phyloP scores from a whole-genome alignment of 2,797 vertebrate genomes.

The Florisuga fusca region DNA sequence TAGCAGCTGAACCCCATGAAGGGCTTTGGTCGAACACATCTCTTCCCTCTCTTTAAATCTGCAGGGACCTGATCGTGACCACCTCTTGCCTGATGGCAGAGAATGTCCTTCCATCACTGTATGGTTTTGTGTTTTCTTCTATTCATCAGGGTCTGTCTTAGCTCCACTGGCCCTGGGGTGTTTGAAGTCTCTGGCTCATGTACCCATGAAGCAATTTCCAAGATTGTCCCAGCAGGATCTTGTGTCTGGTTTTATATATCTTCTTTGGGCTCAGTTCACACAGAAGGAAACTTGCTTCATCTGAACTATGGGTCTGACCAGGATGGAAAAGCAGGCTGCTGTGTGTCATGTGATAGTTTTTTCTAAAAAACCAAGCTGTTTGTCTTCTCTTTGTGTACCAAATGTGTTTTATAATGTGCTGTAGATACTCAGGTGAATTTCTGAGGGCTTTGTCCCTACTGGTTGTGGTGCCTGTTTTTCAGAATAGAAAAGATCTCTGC shows the following conservation, averaged over 20 bases:
- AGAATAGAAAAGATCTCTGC: not conserved
- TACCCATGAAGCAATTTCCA: not conserved
- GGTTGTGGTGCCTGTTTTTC: not conserved
- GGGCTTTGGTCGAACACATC: not conserved
- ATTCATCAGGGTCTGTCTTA: not conserved
- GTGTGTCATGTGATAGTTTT: fast-evolving
- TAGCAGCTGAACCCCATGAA: not conserved
- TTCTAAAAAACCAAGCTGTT: not conserved
- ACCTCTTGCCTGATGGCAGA: not conserved
- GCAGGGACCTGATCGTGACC: not conserved
- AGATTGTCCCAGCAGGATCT: too few relatives aligned
- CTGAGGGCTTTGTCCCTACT: not conserved
- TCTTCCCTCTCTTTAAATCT: not conserved
- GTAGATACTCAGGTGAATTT: not conserved
- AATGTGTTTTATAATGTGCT: not conserved
- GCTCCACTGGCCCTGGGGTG: not conserved
- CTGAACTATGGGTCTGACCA: not conserved
- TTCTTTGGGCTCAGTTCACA: not conserved
- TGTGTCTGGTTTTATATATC: not conserved
- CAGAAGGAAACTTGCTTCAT: not conserved
- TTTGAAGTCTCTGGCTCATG: not conserved
- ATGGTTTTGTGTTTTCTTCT: not conserved
- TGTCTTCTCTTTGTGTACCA: not conserved
- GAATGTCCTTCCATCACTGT: not conserved
- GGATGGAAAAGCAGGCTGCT: not conserved